Evolutionary conservation across 2,888 invertebrate genomes (phyloP).

Genomic region (Spodoptera exigua): DNA sequence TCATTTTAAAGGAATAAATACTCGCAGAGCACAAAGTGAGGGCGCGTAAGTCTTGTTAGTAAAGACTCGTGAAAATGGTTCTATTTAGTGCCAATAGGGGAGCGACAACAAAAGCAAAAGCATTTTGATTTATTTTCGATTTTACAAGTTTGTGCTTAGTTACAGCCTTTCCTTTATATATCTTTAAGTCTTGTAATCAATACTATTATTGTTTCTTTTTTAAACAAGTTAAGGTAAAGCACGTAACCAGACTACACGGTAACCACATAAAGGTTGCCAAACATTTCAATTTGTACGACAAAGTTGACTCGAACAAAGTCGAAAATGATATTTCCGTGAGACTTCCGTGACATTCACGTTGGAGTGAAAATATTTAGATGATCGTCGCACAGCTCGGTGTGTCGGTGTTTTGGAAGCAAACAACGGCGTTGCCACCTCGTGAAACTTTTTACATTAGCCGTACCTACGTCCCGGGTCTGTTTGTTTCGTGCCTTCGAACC

Average conservation of each 20-base stretch:
- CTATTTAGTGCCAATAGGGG: conserved; percentile 8
- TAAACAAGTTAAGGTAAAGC: too few species aligned
- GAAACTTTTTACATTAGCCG: conserved; percentile 86
- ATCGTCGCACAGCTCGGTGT: conserved; percentile 72
- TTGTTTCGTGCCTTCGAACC: conserved; percentile 81
- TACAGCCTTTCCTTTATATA: too few species aligned
- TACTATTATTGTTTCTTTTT: too few species aligned
- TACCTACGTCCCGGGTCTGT: conserved; percentile 72
- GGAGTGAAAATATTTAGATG: conserved; percentile 61
- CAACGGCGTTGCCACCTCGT: conserved; percentile 73
- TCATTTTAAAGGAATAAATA: conserved; percentile 85
- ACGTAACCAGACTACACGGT: too few species aligned
- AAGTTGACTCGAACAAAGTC: conserved; percentile 2
- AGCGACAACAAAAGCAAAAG: conserved; percentile 19
- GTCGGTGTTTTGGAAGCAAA: conserved; percentile 80
- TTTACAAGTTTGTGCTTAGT: too few species aligned
- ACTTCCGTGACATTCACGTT: conserved; percentile 24
- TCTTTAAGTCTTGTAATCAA: too few species aligned
- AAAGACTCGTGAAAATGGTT: conserved; percentile 43
- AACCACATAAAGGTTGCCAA: too few species aligned
- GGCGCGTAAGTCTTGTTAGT: conserved; percentile 70
- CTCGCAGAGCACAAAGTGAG: conserved; percentile 67
- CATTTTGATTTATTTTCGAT: too few species aligned
- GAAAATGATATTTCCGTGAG: conserved; percentile 27
- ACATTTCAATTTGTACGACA: too few species aligned